Percentiles rank a stretch among this genome's conserved stretches.
Evolutionary conservation across 1,140 invertebrate species (phyloP).

Genomic region (Sycobia sp.): DNA sequence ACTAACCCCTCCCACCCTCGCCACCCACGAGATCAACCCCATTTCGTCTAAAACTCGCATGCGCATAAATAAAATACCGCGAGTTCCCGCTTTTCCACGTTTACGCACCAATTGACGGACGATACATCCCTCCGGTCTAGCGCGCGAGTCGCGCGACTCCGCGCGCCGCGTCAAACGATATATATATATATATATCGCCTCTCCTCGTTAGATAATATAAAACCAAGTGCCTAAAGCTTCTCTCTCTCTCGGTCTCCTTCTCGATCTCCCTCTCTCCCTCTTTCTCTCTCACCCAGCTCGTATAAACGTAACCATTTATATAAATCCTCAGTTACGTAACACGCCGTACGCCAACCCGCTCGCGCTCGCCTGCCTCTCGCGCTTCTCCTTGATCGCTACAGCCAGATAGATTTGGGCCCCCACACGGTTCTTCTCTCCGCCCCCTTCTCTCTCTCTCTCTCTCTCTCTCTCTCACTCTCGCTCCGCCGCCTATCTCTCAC

Average conservation of each 20-base stretch:
- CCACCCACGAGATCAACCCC: no score
- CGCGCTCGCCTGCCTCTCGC: constrained; percentile 35
- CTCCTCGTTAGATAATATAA: constrained; percentile 58
- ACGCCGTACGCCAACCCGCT: neutral
- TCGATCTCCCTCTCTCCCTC: neutral
- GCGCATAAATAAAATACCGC: no score
- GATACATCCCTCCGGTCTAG: no score
- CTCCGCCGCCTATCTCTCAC: no score
- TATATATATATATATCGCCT: constrained; percentile 1
- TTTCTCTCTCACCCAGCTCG: constrained; percentile 31
- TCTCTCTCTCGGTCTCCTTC: constrained; percentile 25
- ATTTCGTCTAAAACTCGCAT: no score
- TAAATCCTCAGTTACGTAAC: constrained; percentile 61
- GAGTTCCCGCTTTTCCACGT: no score
- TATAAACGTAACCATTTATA: constrained; percentile 65
- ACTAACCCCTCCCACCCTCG: no score
- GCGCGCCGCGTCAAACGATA: neutral
- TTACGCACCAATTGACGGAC: no score
- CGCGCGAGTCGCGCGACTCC: no score
- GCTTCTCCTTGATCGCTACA: constrained; percentile 37
- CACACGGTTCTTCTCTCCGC: no score
- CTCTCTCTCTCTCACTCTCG: no score
- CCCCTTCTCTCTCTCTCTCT: neutral
- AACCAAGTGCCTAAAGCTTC: constrained; percentile 43
- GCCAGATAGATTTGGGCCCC: constrained; percentile 49